phyloP scores from a whole-genome alignment of 2,888 invertebrate genomes.

The Dascillus cervinus region DNA sequence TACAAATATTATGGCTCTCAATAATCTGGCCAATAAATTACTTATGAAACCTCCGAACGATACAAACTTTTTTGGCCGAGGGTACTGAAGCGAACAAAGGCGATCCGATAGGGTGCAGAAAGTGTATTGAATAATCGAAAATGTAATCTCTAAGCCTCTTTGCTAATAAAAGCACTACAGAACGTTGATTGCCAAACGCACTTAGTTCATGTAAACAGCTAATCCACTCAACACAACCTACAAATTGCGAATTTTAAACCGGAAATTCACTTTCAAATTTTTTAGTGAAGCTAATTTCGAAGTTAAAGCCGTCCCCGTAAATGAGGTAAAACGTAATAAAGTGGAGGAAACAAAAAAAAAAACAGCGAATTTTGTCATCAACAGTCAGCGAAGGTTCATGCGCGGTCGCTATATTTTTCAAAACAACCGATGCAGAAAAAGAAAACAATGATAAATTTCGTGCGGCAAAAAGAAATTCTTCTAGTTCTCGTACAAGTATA shows the following conservation, averaged over 20 bases:
- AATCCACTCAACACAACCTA: too few relatives aligned
- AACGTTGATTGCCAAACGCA: conserved; percentile 22
- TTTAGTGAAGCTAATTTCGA: too few relatives aligned
- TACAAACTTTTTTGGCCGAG: too few relatives aligned
- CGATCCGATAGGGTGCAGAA: too few relatives aligned
- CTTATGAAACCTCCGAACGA: too few relatives aligned
- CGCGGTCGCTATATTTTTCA: conserved; percentile 6
- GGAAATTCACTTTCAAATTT: too few relatives aligned
- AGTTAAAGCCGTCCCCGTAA: too few relatives aligned
- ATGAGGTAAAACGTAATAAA: too few relatives aligned
- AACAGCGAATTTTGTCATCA: conserved; percentile 2
- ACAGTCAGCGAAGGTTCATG: conserved; percentile 7
- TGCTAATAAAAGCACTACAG: conserved; percentile 22
- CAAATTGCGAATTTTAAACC: too few relatives aligned
- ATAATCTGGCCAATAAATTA: too few relatives aligned
- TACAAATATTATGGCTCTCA: too few relatives aligned
- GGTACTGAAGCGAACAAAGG: too few relatives aligned
- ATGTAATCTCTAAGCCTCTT: conserved; percentile 18
- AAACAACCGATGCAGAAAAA: conserved; percentile 12
- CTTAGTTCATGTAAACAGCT: conserved; percentile 22
- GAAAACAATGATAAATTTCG: conserved; percentile 13
- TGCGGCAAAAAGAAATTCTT: conserved; percentile 7
- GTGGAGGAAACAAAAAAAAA: not conserved
- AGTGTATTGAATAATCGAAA: conserved; percentile 14
- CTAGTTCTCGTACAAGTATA: conserved; percentile 13